These are phyloP conservation scores for Caretta caretta DNA, from an alignment of 2,113 vertebrate species.

Conservation along the genomic window DNA sequence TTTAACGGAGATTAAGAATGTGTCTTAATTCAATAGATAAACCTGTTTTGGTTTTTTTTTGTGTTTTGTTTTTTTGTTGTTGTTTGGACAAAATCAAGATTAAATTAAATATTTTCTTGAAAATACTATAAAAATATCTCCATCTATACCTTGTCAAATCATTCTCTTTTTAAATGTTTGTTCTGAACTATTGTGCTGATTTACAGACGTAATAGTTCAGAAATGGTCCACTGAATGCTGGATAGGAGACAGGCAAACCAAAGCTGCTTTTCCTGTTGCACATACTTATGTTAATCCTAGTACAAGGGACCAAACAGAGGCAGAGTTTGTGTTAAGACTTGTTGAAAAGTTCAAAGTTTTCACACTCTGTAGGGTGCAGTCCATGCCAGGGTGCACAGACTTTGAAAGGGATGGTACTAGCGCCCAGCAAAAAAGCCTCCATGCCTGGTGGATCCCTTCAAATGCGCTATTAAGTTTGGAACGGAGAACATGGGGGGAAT, in stretches of 20 bases:
- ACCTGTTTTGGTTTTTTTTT: not conserved
- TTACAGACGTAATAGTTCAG: constrained; percentile 17
- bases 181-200: not conserved
- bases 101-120: not conserved
- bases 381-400: constrained; percentile 33
- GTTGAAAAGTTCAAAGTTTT: constrained; percentile 65
- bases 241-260: constrained; percentile 67
- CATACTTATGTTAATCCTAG: constrained; percentile 71
- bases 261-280: constrained; percentile 68
- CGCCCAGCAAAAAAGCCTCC: not conserved
- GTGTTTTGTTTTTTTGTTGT: not conserved
- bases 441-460: not conserved
- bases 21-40: not conserved
- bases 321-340: constrained; percentile 56
- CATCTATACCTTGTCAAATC: not conserved
- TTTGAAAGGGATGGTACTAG: constrained; percentile 35
- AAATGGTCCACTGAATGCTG: constrained; percentile 3
- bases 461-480: not conserved
- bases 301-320: constrained; percentile 72
- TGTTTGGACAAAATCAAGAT: not conserved
- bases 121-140: not conserved
- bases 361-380: not conserved
- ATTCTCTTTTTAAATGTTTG: not conserved
- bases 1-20: not conserved
- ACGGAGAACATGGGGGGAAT: not conserved